Evolutionary conservation across 30 jellyfish, hydroid and myxozoan species (phyloP).

Genomic region (Hydractinia echinata): DNA sequence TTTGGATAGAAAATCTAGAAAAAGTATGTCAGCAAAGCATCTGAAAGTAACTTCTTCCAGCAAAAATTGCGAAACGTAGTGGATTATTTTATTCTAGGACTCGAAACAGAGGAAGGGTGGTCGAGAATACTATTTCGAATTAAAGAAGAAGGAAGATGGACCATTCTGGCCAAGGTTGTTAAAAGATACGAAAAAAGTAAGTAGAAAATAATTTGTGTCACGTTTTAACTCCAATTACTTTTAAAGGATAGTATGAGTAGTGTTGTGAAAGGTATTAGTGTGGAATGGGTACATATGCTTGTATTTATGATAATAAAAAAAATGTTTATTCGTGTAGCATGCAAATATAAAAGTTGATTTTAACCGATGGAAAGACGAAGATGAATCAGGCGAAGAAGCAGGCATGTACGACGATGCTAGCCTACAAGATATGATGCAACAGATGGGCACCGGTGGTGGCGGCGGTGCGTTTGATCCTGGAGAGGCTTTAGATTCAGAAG

Average conservation of each 20-base stretch:
- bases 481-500: constrained; percentile 57
- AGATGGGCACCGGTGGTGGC: constrained; percentile 61
- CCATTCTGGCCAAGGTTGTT: constrained; percentile 81
- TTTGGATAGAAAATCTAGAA: too few species aligned
- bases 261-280: not conserved
- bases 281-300: not conserved
- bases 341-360: constrained; percentile 68
- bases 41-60: not conserved
- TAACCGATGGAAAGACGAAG: constrained; percentile 91
- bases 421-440: constrained; percentile 86
- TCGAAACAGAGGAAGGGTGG: constrained; percentile 90
- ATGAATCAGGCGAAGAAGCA: constrained; percentile 74
- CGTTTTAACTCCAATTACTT: not conserved
- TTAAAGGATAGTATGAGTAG: not conserved
- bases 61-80: not conserved
- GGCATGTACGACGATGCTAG: constrained; percentile 44
- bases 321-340: constrained; percentile 43
- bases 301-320: not conserved
- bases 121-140: constrained; percentile 72
- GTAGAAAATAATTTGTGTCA: not conserved
- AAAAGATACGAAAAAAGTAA: constrained; percentile 53
- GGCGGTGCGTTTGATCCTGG: constrained; percentile 45
- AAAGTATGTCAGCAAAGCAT: too few species aligned
- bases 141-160: constrained; percentile 48
- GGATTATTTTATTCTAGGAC: constrained; percentile 37